Base-by-base conservation (phyloP, 2,113 vertebrate genomes). In the Nannobrachium achirus region DNA sequence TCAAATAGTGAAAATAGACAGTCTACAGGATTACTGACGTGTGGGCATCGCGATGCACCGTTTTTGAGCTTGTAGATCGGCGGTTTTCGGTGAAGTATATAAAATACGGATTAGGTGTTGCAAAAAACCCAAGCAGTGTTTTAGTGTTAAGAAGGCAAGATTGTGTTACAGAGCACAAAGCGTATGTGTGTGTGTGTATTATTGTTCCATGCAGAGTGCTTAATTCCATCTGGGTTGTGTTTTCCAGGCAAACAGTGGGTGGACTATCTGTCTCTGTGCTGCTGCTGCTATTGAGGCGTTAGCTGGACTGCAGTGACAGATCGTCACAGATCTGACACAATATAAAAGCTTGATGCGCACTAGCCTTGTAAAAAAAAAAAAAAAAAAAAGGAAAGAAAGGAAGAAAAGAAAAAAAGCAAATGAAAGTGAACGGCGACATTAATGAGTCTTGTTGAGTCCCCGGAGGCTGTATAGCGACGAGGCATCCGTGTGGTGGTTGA, bases 381-480 rank as follows among this genome's bases (percentile, higher is more conserved):
- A 33, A 33, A 33, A 33, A 5, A 5, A 33, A 33, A 33, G 25
- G 3, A 33, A 33, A 33, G 25, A 5, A 33, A 33, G 2, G 4
- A 25, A 4, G 4, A 25, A 25, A 25, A 25, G 25, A 33, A 33
- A 33, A 33, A 33, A 87, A 91, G 2, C 68, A 59, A 81, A 75
- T 73, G 70, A 85, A 88, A 82, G 77, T 65, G 77, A 75, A 65
- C 42, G 56, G 62, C 71, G 74, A 80, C 75, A 59, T 83, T 89
- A 89, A 88, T 86, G 85, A 89, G 83, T 40, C 61, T 6, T 65
- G 79, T 14, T 63, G 75, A 76, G 66, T 89, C 86, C 82, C 84
- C 14, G 55, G 82, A 73, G 88, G 77, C 66, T 67, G 25, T 33
- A 33, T 3, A 3, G 25, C 25, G 25, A 3, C 25, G 25, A 33